Conservation (phyloP, 2,113 vertebrate species). For the Gallinago jamesoni region DNA sequence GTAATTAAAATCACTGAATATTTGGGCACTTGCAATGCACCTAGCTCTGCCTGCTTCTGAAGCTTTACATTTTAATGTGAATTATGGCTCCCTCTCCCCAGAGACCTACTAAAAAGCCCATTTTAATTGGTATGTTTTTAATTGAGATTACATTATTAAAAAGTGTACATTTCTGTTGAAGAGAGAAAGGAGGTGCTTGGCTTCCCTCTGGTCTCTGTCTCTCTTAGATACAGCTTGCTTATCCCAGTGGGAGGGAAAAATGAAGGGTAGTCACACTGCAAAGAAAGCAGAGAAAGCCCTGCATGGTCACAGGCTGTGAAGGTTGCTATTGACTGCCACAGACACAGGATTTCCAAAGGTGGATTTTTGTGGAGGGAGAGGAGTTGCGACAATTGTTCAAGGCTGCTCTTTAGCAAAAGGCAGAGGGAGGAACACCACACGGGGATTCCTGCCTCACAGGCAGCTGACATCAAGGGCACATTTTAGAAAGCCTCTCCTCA, state of each 20-base stretch:
- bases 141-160: constrained; percentile 62
- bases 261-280: not conserved
- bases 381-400: rapidly evolving
- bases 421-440: not conserved
- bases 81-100: constrained; percentile 41
- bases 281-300: not conserved
- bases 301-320: not conserved
- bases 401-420: not conserved
- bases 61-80: constrained; percentile 63
- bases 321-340: not conserved
- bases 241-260: not conserved
- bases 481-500: not conserved
- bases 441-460: not conserved
- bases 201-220: not conserved
- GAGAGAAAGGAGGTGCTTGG: constrained; percentile 7
- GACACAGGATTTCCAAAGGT: not conserved
- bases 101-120: constrained; percentile 55
- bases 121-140: constrained; percentile 68
- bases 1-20: constrained; percentile 69
- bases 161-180: constrained; percentile 44
- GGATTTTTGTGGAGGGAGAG: not conserved
- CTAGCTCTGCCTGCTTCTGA: constrained; percentile 53
- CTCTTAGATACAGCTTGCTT: not conserved
- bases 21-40: constrained; percentile 56
- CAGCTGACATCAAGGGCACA: not conserved